Evolutionary conservation across 2,797 vertebrate genomes (phyloP).

Genomic region (Poeciliopsis infans): DNA sequence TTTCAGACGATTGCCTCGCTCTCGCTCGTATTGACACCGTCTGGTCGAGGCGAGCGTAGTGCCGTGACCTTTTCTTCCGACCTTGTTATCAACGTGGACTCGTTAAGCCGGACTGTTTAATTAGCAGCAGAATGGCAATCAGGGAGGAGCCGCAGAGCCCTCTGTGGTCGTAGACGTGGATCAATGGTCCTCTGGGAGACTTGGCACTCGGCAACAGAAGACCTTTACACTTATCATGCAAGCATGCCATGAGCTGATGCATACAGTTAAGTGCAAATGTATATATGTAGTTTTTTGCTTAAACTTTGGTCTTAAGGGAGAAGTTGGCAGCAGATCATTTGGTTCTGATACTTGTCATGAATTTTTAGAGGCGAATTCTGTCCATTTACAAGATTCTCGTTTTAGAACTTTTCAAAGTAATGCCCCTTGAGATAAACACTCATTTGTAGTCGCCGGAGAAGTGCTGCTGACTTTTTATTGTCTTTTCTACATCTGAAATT

Average conservation of each 20-base stretch:
- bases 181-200: slow-evolving; percentile 73
- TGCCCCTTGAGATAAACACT: neutral
- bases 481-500: neutral
- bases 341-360: neutral
- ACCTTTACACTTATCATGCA: slow-evolving; percentile 27
- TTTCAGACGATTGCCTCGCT: slow-evolving; percentile 23
- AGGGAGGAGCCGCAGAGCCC: slow-evolving; percentile 58
- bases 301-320: neutral
- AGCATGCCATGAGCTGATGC: slow-evolving; percentile 11
- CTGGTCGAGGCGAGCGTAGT: slow-evolving; percentile 48
- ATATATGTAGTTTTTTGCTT: neutral
- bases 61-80: slow-evolving; percentile 71
- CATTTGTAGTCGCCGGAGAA: neutral
- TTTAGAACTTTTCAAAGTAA: neutral
- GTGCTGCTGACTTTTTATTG: neutral
- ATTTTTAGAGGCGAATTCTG: neutral
- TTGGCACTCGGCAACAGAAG: slow-evolving; percentile 34
- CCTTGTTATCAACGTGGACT: slow-evolving; percentile 68
- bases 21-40: slow-evolving; percentile 55
- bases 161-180: slow-evolving; percentile 60
- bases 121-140: slow-evolving; percentile 69
- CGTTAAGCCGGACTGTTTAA: slow-evolving; percentile 74
- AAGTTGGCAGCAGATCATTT: neutral
- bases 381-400: neutral
- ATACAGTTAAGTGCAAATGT: neutral